Percentiles rank a stretch among this genome's conserved stretches.
Conservation (phyloP, 2,888 invertebrate genomes). For the Scaptomyza tumidula region DNA sequence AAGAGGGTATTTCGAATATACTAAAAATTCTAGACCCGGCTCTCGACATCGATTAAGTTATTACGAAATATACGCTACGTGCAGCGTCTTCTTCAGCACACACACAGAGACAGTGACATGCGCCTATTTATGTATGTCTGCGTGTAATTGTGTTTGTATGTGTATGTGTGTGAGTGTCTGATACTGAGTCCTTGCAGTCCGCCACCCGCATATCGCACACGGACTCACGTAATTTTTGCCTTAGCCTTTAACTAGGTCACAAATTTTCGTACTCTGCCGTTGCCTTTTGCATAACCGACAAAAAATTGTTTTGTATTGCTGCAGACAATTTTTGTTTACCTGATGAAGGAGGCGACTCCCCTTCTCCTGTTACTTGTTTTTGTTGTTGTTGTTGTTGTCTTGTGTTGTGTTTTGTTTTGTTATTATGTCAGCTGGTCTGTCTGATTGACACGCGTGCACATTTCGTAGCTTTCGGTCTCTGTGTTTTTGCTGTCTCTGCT, state of each 20-base stretch:
- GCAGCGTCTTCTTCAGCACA: conserved; percentile 51
- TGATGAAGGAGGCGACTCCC: neutral
- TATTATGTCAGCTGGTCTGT: conserved; percentile 73
- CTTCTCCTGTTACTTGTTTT: conserved; percentile 17
- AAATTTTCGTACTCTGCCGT: conserved; percentile 56
- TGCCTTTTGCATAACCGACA: conserved; percentile 70
- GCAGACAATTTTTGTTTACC: conserved; percentile 73
- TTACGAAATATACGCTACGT: conserved; percentile 79
- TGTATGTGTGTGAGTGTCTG: conserved; percentile 21
- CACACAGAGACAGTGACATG: conserved; percentile 11
- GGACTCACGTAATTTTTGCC: conserved; percentile 58
- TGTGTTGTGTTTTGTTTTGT: conserved; percentile 44
- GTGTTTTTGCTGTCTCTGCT: conserved; percentile 2
- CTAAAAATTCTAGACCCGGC: conserved; percentile 64
- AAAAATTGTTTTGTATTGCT: conserved; percentile 61
- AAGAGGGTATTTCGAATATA: conserved; percentile 39
- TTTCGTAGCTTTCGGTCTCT: conserved; percentile 41
- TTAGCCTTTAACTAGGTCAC: conserved; percentile 65
- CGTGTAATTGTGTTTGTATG: conserved; percentile 12
- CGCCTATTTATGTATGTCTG: conserved; percentile 16
- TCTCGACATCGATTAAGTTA: conserved; percentile 81
- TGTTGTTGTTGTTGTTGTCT: conserved; percentile 21
- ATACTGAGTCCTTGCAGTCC: conserved; percentile 38
- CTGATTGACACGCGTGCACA: conserved; percentile 78
- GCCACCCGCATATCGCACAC: conserved; percentile 44